Evolutionary conservation across 2,797 vertebrate genomes (phyloP).

Genomic region (Sebastes elongatus): DNA sequence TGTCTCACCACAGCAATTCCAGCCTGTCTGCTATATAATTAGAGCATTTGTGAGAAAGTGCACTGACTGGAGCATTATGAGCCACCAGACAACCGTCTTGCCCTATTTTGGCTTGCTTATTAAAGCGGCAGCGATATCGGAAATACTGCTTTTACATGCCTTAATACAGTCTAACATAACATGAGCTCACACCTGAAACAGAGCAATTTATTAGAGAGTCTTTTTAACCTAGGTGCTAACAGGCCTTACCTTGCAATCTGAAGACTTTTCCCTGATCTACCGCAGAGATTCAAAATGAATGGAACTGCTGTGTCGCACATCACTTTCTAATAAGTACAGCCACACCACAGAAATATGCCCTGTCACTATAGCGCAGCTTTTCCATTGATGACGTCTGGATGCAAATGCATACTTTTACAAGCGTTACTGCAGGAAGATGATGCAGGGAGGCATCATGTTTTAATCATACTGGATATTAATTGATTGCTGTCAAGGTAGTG

Average conservation of each 20-base stretch:
- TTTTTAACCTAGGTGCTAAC: background rate
- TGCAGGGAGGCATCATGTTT: background rate
- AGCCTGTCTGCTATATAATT: conserved; percentile 19
- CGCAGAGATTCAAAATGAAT: background rate
- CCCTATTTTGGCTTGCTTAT: background rate
- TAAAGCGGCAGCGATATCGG: background rate
- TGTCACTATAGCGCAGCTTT: background rate
- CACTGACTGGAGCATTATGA: conserved; percentile 3
- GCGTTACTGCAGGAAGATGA: background rate
- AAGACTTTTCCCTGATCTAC: background rate
- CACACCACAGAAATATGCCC: background rate
- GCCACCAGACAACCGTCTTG: background rate
- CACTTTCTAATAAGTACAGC: background rate
- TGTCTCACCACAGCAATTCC: background rate
- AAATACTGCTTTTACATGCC: background rate
- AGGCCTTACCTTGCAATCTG: background rate
- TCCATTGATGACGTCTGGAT: background rate
- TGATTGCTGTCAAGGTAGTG: background rate
- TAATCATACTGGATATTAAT: conserved; percentile 1
- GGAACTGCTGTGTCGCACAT: background rate
- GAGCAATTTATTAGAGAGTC: background rate
- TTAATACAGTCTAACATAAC: background rate
- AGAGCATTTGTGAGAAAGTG: conserved; percentile 9
- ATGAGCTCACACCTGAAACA: background rate
- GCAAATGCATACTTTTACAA: background rate